These are phyloP conservation scores for Chrysolina haemoptera DNA, from an alignment of 2,888 invertebrate species.

Conservation along the genomic window DNA sequence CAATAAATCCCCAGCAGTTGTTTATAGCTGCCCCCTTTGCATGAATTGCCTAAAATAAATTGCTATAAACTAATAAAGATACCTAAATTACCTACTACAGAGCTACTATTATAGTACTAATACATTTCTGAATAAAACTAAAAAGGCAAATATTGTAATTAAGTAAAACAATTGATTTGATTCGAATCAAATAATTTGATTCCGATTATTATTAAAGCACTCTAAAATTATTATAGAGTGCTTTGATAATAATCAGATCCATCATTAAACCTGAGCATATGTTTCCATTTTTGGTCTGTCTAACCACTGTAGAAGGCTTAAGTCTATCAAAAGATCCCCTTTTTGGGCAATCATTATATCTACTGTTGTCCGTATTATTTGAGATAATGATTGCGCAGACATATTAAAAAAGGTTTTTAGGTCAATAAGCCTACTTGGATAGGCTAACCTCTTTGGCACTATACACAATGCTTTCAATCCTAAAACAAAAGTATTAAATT, in stretches of 20 bases:
- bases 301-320: slow-evolving; percentile 27
- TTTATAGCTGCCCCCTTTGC: slow-evolving; percentile 32
- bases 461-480: slow-evolving; percentile 15
- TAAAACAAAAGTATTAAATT: background rate
- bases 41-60: background rate
- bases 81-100: slow-evolving; percentile 12
- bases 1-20: slow-evolving; percentile 49
- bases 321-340: slow-evolving; percentile 14
- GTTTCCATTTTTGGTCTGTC: slow-evolving; percentile 22
- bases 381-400: slow-evolving; percentile 28
- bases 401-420: background rate
- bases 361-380: slow-evolving; percentile 24
- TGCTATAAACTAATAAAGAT: background rate
- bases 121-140: background rate
- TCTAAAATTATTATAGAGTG: background rate
- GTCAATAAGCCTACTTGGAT: slow-evolving; percentile 20
- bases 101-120: background rate
- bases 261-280: slow-evolving; percentile 21
- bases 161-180: slow-evolving; percentile 7
- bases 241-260: background rate
- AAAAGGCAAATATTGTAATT: background rate
- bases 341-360: slow-evolving; percentile 24
- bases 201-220: background rate
- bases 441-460: slow-evolving; percentile 11
- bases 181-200: background rate